Evolutionary conservation across 2,113 vertebrate genomes (phyloP).

Genomic region (Pterocles burchelli): DNA sequence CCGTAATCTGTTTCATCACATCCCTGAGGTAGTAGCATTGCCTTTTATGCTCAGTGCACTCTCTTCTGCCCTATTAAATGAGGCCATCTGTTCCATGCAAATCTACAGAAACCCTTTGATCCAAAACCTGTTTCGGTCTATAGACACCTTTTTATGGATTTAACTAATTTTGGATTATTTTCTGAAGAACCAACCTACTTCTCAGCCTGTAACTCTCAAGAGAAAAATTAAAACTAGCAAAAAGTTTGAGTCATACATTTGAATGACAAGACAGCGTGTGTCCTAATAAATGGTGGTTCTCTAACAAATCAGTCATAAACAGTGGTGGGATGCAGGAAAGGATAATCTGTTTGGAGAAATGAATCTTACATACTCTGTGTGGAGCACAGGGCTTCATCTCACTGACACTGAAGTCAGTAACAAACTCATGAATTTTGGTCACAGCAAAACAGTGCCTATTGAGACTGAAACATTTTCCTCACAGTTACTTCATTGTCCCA

Average conservation of each 20-base stretch:
- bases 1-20: neutral
- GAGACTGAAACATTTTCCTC: neutral
- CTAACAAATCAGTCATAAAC: neutral
- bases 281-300: neutral
- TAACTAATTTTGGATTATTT: neutral
- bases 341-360: neutral
- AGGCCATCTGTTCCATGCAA: neutral
- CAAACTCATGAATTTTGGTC: neutral
- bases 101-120: neutral
- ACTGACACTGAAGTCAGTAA: neutral
- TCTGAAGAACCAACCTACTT: neutral
- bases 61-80: neutral
- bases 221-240: neutral
- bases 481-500: neutral
- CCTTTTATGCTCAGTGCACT: neutral
- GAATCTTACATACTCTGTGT: neutral
- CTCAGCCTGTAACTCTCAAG: neutral
- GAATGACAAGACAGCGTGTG: neutral
- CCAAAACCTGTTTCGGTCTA: neutral
- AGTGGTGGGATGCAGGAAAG: neutral
- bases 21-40: constrained; percentile 10
- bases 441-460: neutral
- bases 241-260: neutral
- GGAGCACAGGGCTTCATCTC: neutral
- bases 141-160: neutral